phyloP scores from a whole-genome alignment of 2,113 vertebrate species.

The Pithys albifrons region DNA sequence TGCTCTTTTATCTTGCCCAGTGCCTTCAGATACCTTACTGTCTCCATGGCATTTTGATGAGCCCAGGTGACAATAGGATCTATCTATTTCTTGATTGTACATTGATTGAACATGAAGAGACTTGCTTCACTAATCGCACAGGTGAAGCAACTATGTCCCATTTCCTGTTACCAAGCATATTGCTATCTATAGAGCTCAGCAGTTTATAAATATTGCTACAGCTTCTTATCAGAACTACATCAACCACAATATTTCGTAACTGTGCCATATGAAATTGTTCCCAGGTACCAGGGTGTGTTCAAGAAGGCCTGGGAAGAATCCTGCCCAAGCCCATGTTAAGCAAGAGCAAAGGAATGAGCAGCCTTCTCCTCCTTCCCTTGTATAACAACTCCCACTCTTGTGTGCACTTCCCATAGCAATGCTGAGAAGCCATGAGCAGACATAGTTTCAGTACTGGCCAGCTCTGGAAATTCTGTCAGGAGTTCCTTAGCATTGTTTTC shows the following conservation, averaged over 20 bases:
- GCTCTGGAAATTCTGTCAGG: neutral
- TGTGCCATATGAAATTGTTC: neutral
- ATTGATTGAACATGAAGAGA: neutral
- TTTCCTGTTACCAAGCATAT: neutral
- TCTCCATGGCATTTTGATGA: neutral
- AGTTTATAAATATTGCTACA: neutral
- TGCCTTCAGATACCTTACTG: neutral
- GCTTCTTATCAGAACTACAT: neutral
- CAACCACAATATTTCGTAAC: neutral
- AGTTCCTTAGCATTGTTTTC: neutral
- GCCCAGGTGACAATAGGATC: neutral
- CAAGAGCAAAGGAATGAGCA: neutral
- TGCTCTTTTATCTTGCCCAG: neutral
- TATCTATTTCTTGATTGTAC: neutral
- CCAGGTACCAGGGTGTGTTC: neutral
- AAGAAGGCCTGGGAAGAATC: neutral
- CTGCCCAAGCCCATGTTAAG: neutral
- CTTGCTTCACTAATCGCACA: neutral
- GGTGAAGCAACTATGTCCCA: neutral
- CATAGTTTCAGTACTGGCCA: neutral
- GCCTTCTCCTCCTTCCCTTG: neutral
- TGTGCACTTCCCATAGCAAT: neutral
- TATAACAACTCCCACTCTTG: accelerated
- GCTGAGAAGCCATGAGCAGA: neutral
- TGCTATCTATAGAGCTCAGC: neutral